phyloP scores from a whole-genome alignment of 1,140 invertebrate genomes.

The Trichoplusia ni region DNA sequence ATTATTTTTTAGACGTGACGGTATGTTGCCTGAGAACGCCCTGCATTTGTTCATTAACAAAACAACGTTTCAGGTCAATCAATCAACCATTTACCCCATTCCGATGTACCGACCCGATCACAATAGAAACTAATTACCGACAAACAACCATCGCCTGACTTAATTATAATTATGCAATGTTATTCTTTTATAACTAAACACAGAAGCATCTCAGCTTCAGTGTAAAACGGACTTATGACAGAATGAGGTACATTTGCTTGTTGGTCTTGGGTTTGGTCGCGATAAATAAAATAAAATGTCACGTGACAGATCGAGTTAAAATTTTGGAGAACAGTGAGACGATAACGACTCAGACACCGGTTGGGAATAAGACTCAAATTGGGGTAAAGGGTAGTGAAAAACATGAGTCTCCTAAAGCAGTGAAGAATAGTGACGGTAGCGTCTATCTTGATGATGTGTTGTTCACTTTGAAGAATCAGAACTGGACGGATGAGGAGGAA shows the following conservation, averaged over 20 bases:
- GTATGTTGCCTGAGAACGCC: too few relatives aligned
- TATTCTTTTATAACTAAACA: conserved; percentile 55
- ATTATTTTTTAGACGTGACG: too few relatives aligned
- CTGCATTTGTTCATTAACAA: too few relatives aligned
- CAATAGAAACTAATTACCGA: conserved; percentile 37
- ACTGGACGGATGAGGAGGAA: conserved; percentile 65
- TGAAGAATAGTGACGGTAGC: conserved; percentile 36
- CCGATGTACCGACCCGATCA: neutral
- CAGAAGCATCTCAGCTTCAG: conserved; percentile 12
- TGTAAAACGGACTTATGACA: neutral
- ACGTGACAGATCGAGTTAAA: conserved; percentile 11
- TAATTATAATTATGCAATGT: conserved; percentile 57
- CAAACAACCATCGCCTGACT: conserved; percentile 45
- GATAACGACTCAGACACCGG: neutral
- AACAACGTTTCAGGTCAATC: neutral
- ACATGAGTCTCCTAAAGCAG: neutral
- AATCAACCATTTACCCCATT: conserved; percentile 3
- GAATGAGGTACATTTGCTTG: conserved; percentile 7
- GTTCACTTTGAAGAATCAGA: conserved; percentile 56
- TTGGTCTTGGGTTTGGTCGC: conserved; percentile 5
- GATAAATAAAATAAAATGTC: conserved; percentile 18
- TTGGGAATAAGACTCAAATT: neutral
- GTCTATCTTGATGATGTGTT: conserved; percentile 70
- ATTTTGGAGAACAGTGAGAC: neutral
- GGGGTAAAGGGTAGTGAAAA: neutral